phyloP scores from a whole-genome alignment of 2,888 invertebrate species.

The Ctenicera cuprea region DNA sequence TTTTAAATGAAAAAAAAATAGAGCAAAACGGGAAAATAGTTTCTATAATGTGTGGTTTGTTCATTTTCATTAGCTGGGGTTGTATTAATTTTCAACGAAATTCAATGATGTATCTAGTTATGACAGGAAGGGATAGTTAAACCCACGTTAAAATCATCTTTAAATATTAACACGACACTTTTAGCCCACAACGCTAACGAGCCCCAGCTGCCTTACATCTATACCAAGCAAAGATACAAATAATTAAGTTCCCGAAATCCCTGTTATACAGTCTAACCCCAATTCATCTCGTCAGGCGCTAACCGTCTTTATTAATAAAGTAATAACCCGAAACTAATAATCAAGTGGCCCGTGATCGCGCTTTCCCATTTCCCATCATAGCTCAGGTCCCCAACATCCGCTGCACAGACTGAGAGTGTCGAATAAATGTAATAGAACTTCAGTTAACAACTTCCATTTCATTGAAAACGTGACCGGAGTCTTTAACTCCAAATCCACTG shows the following conservation, averaged over 20 bases:
- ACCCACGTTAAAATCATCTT: not conserved
- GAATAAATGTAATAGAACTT: conserved; percentile 70
- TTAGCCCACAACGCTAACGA: not conserved
- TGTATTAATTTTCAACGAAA: too few species aligned
- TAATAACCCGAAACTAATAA: conserved; percentile 41
- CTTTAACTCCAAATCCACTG: conserved; percentile 47
- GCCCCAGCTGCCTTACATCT: too few species aligned
- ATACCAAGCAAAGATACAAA: too few species aligned
- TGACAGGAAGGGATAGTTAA: not conserved
- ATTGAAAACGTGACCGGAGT: conserved; percentile 68
- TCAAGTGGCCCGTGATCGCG: conserved; percentile 20
- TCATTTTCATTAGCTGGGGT: too few species aligned
- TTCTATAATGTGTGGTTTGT: too few species aligned
- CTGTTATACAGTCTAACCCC: not conserved
- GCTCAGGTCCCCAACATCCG: conserved; percentile 40
- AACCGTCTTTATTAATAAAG: conserved; percentile 37
- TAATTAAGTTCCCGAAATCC: not conserved
- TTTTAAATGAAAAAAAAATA: too few species aligned
- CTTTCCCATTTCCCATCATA: conserved; percentile 30
- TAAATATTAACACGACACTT: not conserved
- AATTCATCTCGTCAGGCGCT: not conserved
- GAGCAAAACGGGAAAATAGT: too few species aligned
- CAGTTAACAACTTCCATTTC: conserved; percentile 70
- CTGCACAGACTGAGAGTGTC: conserved; percentile 62
- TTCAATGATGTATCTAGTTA: too few species aligned